Conservation (phyloP, 2,797 vertebrate species). For the Tadarida brasiliensis region DNA sequence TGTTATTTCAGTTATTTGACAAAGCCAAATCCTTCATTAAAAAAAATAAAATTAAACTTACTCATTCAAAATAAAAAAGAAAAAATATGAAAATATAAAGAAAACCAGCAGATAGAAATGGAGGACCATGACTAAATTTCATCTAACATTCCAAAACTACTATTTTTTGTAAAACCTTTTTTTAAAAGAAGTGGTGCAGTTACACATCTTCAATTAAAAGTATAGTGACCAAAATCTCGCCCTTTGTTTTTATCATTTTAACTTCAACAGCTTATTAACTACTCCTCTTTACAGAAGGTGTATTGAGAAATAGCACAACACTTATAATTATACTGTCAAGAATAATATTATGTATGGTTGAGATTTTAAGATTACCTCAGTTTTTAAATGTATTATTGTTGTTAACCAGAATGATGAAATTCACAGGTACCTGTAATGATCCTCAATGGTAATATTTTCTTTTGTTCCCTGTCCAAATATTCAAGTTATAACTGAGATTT, state of each 20-base stretch:
- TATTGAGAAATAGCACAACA: not conserved
- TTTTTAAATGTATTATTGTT: constrained; percentile 56
- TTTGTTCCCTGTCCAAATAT: constrained; percentile 63
- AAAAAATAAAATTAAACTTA: not conserved
- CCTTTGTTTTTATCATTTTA: not conserved
- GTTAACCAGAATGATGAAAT: constrained; percentile 51
- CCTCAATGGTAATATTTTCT: not conserved
- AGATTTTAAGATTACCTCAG: not conserved
- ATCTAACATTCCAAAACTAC: not conserved
- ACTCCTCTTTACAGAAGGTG: not conserved
- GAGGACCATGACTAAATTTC: not conserved
- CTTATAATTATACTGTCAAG: constrained; percentile 37
- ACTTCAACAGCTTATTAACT: not conserved
- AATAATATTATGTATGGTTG: constrained; percentile 20
- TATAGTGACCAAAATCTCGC: not conserved
- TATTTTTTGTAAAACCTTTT: not conserved
- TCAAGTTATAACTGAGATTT: constrained; percentile 59
- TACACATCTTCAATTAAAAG: not conserved
- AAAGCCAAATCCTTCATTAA: not conserved
- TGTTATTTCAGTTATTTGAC: constrained; percentile 2
- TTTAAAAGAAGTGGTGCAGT: constrained; percentile 21
- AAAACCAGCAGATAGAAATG: constrained; percentile 17
- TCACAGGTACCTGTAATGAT: constrained; percentile 71
- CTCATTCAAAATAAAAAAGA: not conserved
- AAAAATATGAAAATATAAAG: not conserved